Evolutionary conservation across 1,140 invertebrate genomes (phyloP).

Genomic region (Scaptodrosophila lebanonensis): DNA sequence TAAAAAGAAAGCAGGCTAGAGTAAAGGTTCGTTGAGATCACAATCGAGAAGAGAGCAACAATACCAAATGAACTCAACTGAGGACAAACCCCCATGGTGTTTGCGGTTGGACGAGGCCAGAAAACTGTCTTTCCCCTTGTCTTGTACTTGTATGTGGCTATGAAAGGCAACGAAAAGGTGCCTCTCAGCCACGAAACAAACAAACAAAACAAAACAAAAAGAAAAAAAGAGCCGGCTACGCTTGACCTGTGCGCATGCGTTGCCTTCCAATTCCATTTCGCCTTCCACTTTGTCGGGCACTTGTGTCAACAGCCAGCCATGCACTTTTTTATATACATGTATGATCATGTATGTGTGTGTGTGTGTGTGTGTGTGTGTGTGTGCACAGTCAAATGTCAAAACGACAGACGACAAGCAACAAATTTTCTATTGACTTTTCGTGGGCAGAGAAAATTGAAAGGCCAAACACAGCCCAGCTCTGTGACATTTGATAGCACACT

Average conservation of each 20-base stretch:
- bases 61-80: constrained; percentile 60
- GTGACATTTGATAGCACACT: constrained; percentile 64
- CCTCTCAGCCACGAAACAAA: too few relatives aligned
- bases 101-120: constrained; percentile 50
- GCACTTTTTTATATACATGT: too few relatives aligned
- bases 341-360: too few relatives aligned
- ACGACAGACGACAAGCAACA: constrained; percentile 23
- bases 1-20: constrained; percentile 33
- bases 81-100: constrained; percentile 50
- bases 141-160: constrained; percentile 29
- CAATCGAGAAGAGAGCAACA: constrained; percentile 52
- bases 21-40: constrained; percentile 61
- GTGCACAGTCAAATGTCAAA: too few relatives aligned
- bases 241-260: constrained; percentile 48
- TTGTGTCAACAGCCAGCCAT: constrained; percentile 60
- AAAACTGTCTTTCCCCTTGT: constrained; percentile 5
- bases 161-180: constrained; percentile 47
- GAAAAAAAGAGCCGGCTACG: constrained; percentile 8
- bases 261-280: too few relatives aligned
- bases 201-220: too few relatives aligned
- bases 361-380: too few relatives aligned
- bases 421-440: constrained; percentile 49
- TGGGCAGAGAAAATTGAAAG: constrained; percentile 26
- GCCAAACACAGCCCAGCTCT: constrained; percentile 15
- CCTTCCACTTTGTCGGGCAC: constrained; percentile 31